Percentiles rank a stretch among this genome's conserved stretches.
Conservation (phyloP, 1,140 invertebrate genomes). For the Eciton burchellii region DNA sequence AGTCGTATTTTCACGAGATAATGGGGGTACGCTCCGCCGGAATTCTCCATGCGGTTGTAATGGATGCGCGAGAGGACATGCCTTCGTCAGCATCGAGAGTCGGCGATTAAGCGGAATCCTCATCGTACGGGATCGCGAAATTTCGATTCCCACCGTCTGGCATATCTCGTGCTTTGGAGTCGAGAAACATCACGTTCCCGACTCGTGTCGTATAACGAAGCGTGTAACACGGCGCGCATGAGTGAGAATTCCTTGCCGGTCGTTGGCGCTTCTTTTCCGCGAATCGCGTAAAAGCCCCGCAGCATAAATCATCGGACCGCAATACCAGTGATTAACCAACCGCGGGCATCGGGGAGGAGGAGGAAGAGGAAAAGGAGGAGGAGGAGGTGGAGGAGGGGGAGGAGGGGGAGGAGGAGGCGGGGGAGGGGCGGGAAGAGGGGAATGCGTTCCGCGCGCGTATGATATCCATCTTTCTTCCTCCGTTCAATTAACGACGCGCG, state of each 20-base stretch:
- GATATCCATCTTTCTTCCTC: conserved; percentile 35
- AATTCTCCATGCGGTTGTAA: conserved; percentile 59
- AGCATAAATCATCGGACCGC: conserved; percentile 29
- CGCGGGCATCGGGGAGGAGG: neutral
- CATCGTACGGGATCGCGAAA: neutral
- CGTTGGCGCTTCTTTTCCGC: neutral
- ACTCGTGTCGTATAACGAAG: too few relatives aligned
- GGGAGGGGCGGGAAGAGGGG: neutral
- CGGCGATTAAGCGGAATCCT: neutral
- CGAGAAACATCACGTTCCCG: neutral
- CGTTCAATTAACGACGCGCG: conserved; percentile 44
- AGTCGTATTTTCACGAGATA: conserved; percentile 70
- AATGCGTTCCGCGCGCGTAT: neutral
- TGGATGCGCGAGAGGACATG: conserved; percentile 17
- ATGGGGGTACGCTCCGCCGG: conserved; percentile 44
- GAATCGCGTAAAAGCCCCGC: neutral
- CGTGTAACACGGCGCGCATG: too few relatives aligned
- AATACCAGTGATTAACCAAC: conserved; percentile 19
- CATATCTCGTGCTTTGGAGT: neutral
- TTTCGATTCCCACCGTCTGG: neutral
- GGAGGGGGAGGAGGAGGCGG: too few relatives aligned
- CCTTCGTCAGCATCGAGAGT: conserved; percentile 9
- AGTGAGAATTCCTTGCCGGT: neutral
- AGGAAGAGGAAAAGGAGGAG: too few relatives aligned
- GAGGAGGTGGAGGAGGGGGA: too few relatives aligned